Percentiles rank a stretch among this genome's conserved stretches.
Evolutionary conservation across 2,888 invertebrate species (phyloP).

Genomic region (Pediacus dermestoides): DNA sequence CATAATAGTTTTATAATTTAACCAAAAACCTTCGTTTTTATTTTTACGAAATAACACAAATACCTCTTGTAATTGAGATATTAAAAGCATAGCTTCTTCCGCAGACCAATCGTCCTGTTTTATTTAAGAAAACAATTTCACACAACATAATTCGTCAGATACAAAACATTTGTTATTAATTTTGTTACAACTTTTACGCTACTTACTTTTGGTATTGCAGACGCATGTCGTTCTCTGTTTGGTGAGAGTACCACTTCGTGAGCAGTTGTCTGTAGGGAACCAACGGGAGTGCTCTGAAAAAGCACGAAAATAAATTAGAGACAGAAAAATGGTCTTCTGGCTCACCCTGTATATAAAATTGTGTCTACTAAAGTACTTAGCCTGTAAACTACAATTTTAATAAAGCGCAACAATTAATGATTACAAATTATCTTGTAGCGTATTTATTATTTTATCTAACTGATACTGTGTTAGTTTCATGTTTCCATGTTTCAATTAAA

Average conservation of each 20-base stretch:
- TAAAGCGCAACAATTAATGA: no score
- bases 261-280: conserved; percentile 86
- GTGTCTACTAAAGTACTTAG: no score
- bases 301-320: no score
- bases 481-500: no score
- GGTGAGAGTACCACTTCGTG: conserved; percentile 90
- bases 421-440: no score
- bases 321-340: no score
- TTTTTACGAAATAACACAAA: conserved; percentile 10
- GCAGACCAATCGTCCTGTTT: conserved; percentile 17
- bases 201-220: conserved; percentile 66
- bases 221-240: conserved; percentile 79
- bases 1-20: no score
- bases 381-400: no score
- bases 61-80: conserved; percentile 21
- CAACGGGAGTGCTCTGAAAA: conserved; percentile 87
- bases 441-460: no score
- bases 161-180: neutral
- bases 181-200: conserved; percentile 1
- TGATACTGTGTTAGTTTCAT: no score
- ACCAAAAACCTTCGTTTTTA: no score
- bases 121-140: conserved; percentile 8
- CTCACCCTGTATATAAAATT: no score
- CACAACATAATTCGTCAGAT: conserved; percentile 2
- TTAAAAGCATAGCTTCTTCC: conserved; percentile 18